Evolutionary conservation across 2,888 invertebrate species (phyloP), one percentile per base, ranked within the genome.

Genomic region (Pelosia muscerda): DNA sequence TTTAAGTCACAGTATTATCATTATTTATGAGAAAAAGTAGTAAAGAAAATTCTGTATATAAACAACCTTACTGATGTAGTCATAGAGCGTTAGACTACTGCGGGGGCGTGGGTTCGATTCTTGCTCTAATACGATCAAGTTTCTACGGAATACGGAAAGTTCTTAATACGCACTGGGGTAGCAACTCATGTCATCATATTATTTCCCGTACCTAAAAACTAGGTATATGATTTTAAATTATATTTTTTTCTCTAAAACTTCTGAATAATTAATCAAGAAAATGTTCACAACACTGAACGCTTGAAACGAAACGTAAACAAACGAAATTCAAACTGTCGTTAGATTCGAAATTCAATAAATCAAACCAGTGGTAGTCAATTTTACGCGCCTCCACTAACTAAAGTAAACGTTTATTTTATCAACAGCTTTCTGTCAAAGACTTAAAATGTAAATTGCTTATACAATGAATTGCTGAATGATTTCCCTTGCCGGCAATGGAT

Each of bases 381-480:
- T 69, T 56, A 73, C 64, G 70, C 58, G 64, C 42, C 69, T 68
- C 23, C 66, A 25, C 31, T 8, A 54, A 56, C 62, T 72, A 68
- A 69, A 69, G 68, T 64, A 71, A 76, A 69, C 71, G 66, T 82
- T 75, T 82, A 70, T 82, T 74, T 68, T 73, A 57, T 62, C 19
- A 61, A 67, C 58, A 66, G 72, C 81, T 75, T 78, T 78, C 68
- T 67, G 71, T 74, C 73, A 69, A 75, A 82, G 70, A 68, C 74
- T 71, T 73, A 9, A 72, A 67, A 76, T 82, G 71, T 75, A 78
- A 82, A 82, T 80, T 75, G 72, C 66, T 70, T 69, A 62, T 66
- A 75, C 71, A 68, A 71, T 69, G 70, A 68, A 65, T 56, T 34
- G 23, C n/a, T 38, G 70, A 71, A 62, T 80, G 82, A 82, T 81